Conservation (phyloP, 2,797 vertebrate species). For the Hyperoplus immaculatus region DNA sequence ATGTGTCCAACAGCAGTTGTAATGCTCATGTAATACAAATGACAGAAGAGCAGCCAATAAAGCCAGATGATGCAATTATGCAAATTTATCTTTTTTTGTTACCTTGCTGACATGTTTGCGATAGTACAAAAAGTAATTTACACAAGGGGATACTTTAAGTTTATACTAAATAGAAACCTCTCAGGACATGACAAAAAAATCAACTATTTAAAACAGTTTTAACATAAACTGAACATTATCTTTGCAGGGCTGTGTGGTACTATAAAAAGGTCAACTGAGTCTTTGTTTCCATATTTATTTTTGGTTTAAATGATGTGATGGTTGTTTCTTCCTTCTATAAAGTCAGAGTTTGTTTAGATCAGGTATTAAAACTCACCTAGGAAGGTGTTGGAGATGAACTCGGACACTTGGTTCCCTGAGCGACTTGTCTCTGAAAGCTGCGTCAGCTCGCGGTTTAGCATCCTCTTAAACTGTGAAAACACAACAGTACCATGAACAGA, state of each 20-base stretch:
- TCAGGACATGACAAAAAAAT: no score
- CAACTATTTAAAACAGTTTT: not conserved
- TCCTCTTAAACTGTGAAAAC: conserved; percentile 93
- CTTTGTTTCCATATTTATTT: not conserved
- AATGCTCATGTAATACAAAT: not conserved
- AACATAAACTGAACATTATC: not conserved
- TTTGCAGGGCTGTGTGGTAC: no score
- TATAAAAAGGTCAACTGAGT: not conserved
- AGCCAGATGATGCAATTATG: conserved; percentile 13
- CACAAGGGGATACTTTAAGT: not conserved
- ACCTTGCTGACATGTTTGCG: not conserved
- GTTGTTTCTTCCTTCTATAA: not conserved
- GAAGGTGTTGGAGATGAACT: conserved; percentile 94
- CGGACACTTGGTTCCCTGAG: conserved; percentile 95
- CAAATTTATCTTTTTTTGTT: not conserved
- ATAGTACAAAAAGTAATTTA: not conserved
- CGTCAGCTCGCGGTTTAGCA: conserved; percentile 94
- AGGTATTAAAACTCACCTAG: conserved; percentile 85
- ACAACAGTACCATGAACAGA: conserved; percentile 14
- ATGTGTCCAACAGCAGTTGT: not conserved
- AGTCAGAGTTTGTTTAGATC: not conserved
- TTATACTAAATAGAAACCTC: not conserved
- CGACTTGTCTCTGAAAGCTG: conserved; percentile 95
- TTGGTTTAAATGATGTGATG: no score
- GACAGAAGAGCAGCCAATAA: conserved; percentile 13